phyloP scores from a whole-genome alignment of 2,888 invertebrate genomes.

The Hetaerina titia region DNA sequence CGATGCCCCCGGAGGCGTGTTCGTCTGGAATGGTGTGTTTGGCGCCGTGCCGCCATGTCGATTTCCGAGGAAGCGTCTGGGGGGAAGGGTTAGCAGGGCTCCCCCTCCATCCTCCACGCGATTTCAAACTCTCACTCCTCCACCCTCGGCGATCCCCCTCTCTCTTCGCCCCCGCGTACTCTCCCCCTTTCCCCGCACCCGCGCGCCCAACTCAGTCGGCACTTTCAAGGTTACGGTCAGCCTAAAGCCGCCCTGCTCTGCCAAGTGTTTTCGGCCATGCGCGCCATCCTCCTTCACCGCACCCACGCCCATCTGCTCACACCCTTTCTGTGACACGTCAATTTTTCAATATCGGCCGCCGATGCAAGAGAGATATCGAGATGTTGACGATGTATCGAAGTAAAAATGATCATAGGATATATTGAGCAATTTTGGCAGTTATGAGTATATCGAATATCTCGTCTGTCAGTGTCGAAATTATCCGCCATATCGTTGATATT shows the following conservation, averaged over 20 bases:
- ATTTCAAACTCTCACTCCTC: neutral
- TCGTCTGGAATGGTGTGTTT: slow-evolving; percentile 11
- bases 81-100: neutral
- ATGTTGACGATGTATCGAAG: neutral
- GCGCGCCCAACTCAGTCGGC: neutral
- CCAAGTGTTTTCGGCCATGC: neutral
- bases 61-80: neutral
- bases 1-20: neutral
- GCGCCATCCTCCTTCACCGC: neutral
- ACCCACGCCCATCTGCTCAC: neutral
- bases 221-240: slow-evolving; percentile 59
- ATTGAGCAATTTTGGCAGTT: neutral
- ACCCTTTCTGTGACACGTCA: too few species aligned
- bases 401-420: too few species aligned
- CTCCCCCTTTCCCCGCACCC: neutral
- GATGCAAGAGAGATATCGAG: neutral
- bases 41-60: slow-evolving; percentile 34
- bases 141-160: neutral
- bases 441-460: neutral
- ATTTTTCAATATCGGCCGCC: too few species aligned
- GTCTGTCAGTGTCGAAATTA: too few species aligned
- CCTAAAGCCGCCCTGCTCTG: slow-evolving; percentile 56
- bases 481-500: too few species aligned
- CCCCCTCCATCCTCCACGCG: neutral
- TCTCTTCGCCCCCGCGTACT: neutral